These are phyloP conservation scores for Gadopsis marmoratus DNA, from an alignment of 2,797 vertebrate species.

Conservation along the genomic window DNA sequence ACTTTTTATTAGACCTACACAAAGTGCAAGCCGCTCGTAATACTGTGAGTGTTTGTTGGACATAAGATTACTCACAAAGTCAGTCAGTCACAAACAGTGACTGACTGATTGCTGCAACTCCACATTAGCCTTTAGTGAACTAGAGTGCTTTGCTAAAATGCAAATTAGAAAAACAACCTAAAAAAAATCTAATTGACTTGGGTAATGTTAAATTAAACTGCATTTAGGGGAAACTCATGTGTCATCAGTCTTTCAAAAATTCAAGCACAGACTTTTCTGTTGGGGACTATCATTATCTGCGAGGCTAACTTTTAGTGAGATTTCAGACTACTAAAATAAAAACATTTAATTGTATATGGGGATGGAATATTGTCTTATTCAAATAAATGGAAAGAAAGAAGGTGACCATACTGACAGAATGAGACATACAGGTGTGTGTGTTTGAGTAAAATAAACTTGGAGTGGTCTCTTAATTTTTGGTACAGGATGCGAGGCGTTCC, in stretches of 20 bases:
- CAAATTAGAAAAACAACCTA: neutral
- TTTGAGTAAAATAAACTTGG: too few species aligned
- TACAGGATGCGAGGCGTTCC: too few species aligned
- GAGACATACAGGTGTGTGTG: too few species aligned
- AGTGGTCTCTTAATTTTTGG: too few species aligned
- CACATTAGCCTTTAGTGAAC: neutral
- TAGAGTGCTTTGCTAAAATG: neutral
- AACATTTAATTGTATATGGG: neutral
- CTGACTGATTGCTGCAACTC: neutral
- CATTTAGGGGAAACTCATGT: neutral
- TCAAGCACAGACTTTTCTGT: neutral
- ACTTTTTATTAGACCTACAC: too few species aligned
- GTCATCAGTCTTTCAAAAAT: neutral
- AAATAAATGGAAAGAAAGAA: neutral
- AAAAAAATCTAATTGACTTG: neutral
- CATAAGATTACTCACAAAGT: too few species aligned
- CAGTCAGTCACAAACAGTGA: constrained; percentile 13
- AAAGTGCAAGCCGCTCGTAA: too few species aligned
- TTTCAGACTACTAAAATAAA: too few species aligned
- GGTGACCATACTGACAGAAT: neutral
- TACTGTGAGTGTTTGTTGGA: too few species aligned
- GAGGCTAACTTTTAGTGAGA: neutral
- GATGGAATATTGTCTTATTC: neutral
- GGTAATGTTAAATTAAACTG: neutral
- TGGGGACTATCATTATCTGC: neutral